A percentile compares a stretch with the other conserved stretches of the same genome.
These are phyloP conservation scores for Nephila pilipes DNA, from an alignment of 1,140 invertebrate genomes.

Conservation along the genomic window DNA sequence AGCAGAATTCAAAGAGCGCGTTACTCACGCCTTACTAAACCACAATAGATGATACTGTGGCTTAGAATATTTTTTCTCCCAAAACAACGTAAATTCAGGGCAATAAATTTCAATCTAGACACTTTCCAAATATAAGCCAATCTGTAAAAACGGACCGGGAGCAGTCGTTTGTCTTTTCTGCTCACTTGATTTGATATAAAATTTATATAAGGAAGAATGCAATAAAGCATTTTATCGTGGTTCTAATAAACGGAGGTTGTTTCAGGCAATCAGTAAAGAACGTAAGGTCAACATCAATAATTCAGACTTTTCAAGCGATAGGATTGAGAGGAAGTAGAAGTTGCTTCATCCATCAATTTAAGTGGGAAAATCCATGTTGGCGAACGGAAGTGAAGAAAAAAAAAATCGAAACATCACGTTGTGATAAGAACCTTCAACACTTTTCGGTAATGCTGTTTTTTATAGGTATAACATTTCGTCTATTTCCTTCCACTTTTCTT, in stretches of 20 bases:
- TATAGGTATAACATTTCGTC: background rate
- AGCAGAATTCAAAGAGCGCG: background rate
- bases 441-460: background rate
- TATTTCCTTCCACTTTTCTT: background rate
- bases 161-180: background rate
- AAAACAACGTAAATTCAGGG: slow-evolving; percentile 10
- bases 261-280: background rate
- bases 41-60: background rate
- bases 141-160: background rate
- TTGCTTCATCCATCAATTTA: slow-evolving; percentile 40
- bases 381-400: background rate
- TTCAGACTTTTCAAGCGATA: slow-evolving; percentile 12
- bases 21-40: background rate
- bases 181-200: background rate
- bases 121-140: background rate
- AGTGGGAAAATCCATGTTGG: background rate
- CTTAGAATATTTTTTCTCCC: background rate
- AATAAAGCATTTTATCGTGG: slow-evolving; percentile 12
- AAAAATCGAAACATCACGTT: background rate
- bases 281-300: slow-evolving; percentile 28
- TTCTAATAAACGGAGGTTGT: slow-evolving; percentile 27
- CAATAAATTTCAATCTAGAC: slow-evolving; percentile 37
- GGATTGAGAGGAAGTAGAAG: slow-evolving; percentile 2
- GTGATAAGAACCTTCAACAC: slow-evolving; percentile 16
- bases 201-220: background rate